Evolutionary conservation across 2,888 invertebrate species (phyloP).

Genomic region (Drosophila falleni): DNA sequence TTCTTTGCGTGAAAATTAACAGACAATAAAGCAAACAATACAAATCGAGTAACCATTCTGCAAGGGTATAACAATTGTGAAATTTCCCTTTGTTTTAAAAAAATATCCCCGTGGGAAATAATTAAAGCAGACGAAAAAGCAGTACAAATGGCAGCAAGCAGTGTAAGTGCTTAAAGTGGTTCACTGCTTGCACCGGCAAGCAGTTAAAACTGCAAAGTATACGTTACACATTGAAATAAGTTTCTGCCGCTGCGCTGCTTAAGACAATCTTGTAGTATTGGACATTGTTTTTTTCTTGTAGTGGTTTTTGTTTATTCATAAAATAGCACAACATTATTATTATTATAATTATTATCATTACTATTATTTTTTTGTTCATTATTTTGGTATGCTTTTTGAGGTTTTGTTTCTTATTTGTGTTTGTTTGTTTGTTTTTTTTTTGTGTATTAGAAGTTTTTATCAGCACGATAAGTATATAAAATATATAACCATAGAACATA

Average conservation of each 20-base stretch:
- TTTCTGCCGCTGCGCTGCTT: slow-evolving; percentile 6
- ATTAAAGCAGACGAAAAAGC: slow-evolving; percentile 6
- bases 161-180: background rate
- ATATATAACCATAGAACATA: slow-evolving; percentile 65
- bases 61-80: background rate
- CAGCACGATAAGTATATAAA: slow-evolving; percentile 57
- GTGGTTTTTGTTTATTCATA: slow-evolving; percentile 57
- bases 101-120: slow-evolving; percentile 4
- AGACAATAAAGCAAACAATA: background rate
- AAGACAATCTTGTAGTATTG: slow-evolving; percentile 22
- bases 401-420: slow-evolving; percentile 30
- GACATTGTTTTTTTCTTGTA: slow-evolving; percentile 41
- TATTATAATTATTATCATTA: slow-evolving; percentile 49
- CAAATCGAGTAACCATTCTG: background rate
- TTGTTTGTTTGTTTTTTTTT: slow-evolving; percentile 24
- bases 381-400: slow-evolving; percentile 70
- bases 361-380: slow-evolving; percentile 46
- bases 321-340: slow-evolving; percentile 68
- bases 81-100: slow-evolving; percentile 8
- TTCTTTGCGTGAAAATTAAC: background rate
- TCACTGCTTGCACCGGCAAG: slow-evolving; percentile 22
- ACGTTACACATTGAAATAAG: background rate
- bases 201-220: slow-evolving; percentile 6
- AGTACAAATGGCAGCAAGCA: slow-evolving; percentile 7
- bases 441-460: slow-evolving; percentile 50